These are phyloP conservation scores for Cairina moschata DNA, from an alignment of 2,113 vertebrate genomes.

Conservation along the genomic window DNA sequence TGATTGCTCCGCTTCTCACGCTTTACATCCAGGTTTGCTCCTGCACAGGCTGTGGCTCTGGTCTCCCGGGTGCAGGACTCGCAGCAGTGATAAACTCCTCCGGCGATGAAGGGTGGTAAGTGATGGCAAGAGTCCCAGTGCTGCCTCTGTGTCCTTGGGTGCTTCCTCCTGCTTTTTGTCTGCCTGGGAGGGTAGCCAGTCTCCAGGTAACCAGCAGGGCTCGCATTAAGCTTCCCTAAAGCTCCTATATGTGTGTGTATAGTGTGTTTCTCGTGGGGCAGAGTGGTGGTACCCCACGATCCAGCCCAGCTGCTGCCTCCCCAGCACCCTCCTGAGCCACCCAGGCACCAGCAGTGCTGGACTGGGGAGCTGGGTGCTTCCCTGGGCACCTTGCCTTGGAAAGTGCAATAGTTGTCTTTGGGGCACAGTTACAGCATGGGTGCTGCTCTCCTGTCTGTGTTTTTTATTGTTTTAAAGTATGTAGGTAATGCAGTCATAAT, in stretches of 20 bases:
- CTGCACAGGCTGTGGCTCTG: neutral
- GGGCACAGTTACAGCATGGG: neutral
- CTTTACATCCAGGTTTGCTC: fast-evolving
- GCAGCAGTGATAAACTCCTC: fast-evolving
- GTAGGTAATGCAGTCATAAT: neutral
- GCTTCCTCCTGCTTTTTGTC: neutral
- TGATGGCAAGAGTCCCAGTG: neutral
- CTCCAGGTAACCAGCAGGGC: no score
- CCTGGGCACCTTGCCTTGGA: neutral
- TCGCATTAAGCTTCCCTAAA: neutral
- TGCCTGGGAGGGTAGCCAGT: no score
- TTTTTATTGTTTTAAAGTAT: fast-evolving
- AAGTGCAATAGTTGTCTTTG: neutral
- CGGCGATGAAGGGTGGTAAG: fast-evolving
- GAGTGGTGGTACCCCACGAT: neutral
- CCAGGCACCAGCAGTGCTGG: neutral
- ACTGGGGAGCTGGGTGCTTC: neutral
- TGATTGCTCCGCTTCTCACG: fast-evolving
- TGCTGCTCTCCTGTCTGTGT: neutral
- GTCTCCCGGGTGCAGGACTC: fast-evolving
- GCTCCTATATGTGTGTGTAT: neutral
- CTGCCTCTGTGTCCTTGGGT: no score
- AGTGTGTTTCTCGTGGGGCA: neutral
- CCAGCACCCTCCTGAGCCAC: neutral
- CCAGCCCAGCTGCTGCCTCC: neutral